These are phyloP conservation scores for Pandemis cinnamomeana DNA, from an alignment of 2,888 invertebrate species.

Conservation along the genomic window DNA sequence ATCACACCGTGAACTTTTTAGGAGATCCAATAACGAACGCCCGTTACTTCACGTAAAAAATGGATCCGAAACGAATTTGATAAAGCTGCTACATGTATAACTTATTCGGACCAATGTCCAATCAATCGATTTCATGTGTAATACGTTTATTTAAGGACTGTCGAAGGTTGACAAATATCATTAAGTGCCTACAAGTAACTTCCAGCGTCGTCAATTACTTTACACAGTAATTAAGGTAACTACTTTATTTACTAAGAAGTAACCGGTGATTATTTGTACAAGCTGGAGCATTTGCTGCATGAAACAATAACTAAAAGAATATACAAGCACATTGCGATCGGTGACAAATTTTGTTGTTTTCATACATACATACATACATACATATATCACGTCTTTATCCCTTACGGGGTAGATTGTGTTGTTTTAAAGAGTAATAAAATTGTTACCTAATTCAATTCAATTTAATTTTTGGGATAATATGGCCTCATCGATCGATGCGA, in stretches of 20 bases:
- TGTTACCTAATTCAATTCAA: too few species aligned
- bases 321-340: not conserved
- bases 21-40: not conserved
- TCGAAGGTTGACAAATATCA: not conserved
- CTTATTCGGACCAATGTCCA: not conserved
- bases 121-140: not conserved
- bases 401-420: too few species aligned
- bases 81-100: not conserved
- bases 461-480: too few species aligned
- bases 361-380: too few species aligned
- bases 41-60: not conserved
- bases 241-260: not conserved
- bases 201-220: not conserved
- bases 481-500: too few species aligned
- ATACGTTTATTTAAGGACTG: slow-evolving; percentile 29
- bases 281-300: not conserved
- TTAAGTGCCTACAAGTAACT: not conserved
- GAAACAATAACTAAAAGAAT: not conserved
- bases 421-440: not conserved
- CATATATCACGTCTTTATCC: too few species aligned
- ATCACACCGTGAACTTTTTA: not conserved
- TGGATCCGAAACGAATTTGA: slow-evolving; percentile 1
- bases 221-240: slow-evolving; percentile 1
- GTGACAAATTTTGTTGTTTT: not conserved
- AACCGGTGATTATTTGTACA: not conserved